Percentiles rank a stretch among this genome's conserved stretches.
These are phyloP conservation scores for Carpatolechia fugitivella DNA, from an alignment of 2,888 invertebrate genomes.

Conservation along the genomic window DNA sequence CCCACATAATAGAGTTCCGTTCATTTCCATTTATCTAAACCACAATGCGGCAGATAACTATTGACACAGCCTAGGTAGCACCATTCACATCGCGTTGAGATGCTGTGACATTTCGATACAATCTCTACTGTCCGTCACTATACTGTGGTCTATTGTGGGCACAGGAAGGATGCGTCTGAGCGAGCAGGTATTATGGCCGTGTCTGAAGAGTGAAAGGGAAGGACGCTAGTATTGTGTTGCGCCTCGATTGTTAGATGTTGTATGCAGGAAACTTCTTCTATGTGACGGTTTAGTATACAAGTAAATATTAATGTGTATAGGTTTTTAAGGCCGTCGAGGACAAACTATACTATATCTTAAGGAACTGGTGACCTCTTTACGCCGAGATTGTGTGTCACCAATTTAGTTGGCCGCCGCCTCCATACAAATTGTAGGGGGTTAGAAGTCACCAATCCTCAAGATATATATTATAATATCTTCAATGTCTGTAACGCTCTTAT, in stretches of 20 bases:
- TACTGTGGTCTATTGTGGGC: constrained; percentile 52
- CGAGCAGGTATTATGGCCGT: constrained; percentile 62
- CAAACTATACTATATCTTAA: too few relatives aligned
- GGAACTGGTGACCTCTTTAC: too few relatives aligned
- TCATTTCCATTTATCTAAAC: constrained; percentile 9
- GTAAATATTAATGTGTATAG: not conserved
- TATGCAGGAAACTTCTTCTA: constrained; percentile 63
- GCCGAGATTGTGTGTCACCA: too few relatives aligned
- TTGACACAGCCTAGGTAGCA: constrained; percentile 19
- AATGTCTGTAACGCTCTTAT: too few relatives aligned
- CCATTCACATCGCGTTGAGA: constrained; percentile 49
- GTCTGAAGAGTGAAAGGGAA: constrained; percentile 59
- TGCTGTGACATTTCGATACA: constrained; percentile 50
- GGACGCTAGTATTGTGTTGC: constrained; percentile 63
- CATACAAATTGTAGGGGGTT: too few relatives aligned
- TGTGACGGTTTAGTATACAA: constrained; percentile 19
- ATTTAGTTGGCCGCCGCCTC: too few relatives aligned
- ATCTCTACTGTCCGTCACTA: constrained; percentile 47
- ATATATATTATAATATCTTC: too few relatives aligned
- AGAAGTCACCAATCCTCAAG: too few relatives aligned
- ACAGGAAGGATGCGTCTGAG: constrained; percentile 71
- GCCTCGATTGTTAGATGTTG: constrained; percentile 64
- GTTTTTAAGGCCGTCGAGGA: too few relatives aligned
- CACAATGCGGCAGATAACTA: constrained; percentile 16
- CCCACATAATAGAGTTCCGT: too few relatives aligned